Conservation (phyloP, 1,140 invertebrate species). For the Pectinophora gossypiella region DNA sequence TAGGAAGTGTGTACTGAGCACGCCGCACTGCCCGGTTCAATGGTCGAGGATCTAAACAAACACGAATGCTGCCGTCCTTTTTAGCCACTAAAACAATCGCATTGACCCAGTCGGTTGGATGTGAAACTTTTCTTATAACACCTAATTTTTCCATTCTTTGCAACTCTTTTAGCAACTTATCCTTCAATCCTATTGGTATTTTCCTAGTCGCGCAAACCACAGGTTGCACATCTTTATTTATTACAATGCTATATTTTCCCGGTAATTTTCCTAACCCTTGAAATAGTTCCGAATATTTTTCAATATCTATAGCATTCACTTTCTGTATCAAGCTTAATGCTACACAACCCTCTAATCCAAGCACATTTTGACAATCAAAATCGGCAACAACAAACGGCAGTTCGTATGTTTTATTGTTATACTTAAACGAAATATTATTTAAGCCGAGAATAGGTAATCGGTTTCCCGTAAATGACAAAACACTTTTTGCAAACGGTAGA, state of each 20-base stretch:
- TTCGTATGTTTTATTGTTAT: not conserved
- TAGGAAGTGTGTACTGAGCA: not conserved
- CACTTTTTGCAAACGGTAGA: not conserved
- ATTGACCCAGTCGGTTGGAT: constrained; percentile 2
- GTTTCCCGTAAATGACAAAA: not conserved
- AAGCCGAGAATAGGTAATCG: not conserved
- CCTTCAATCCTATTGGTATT: constrained; percentile 13
- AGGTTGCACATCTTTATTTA: constrained; percentile 5
- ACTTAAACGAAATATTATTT: not conserved
- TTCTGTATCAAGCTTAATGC: not conserved
- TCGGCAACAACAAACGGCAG: not conserved
- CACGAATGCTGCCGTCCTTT: constrained; percentile 3
- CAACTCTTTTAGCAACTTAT: constrained; percentile 1
- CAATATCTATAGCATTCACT: constrained; percentile 7
- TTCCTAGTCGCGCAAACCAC: constrained; percentile 12
- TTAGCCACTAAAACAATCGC: not conserved
- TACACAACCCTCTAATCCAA: not conserved
- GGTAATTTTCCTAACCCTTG: constrained; percentile 14
- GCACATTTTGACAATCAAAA: not conserved
- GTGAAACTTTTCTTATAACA: not conserved
- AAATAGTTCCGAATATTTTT: constrained; percentile 11
- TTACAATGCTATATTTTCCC: constrained; percentile 12
- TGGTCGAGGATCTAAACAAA: constrained; percentile 5
- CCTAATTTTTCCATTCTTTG: constrained; percentile 6
- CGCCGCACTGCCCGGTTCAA: constrained; percentile 8